These are phyloP conservation scores for Clavelina lepadiformis DNA, from an alignment of 23 tunicate species.

Conservation along the genomic window DNA sequence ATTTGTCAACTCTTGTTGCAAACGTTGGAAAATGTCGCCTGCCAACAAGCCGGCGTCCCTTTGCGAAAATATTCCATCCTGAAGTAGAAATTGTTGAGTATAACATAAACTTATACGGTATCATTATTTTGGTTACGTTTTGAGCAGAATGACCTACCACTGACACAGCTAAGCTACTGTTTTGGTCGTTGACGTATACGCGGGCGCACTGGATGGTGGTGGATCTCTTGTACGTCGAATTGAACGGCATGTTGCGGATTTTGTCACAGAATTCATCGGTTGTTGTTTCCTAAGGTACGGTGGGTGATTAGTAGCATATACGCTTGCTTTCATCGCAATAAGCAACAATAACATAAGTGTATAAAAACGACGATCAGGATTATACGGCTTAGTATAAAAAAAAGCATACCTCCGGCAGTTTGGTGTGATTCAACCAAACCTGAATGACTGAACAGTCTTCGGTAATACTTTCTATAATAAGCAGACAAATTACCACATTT, in stretches of 20 bases:
- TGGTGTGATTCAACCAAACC: no score
- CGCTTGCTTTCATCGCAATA: no score
- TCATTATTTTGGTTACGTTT: no score
- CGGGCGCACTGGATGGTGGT: conserved; percentile 6
- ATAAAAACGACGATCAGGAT: no score
- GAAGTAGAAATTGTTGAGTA: conserved; percentile 3
- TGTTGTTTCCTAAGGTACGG: conserved; percentile 3
- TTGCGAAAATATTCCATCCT: conserved; percentile 42
- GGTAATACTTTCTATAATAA: no score
- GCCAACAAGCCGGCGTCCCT: conserved; percentile 21
- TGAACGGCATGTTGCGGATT: conserved; percentile 2
- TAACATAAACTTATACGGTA: no score
- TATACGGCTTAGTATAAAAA: no score
- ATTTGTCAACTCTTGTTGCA: conserved; percentile 15
- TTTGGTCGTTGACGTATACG: not conserved
- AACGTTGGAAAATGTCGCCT: conserved; percentile 19
- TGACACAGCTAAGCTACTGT: conserved; percentile 6
- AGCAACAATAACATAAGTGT: no score
- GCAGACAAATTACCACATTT: no score
- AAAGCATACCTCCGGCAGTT: no score
- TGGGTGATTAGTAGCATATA: no score
- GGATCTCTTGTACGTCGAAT: not conserved
- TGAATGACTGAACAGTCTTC: no score
- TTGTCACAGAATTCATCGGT: conserved; percentile 6
- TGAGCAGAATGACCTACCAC: conserved; percentile 7